Evolutionary conservation across 2,888 invertebrate species (phyloP), one percentile per base, ranked within the genome.

Genomic region (Thera obeliscata): DNA sequence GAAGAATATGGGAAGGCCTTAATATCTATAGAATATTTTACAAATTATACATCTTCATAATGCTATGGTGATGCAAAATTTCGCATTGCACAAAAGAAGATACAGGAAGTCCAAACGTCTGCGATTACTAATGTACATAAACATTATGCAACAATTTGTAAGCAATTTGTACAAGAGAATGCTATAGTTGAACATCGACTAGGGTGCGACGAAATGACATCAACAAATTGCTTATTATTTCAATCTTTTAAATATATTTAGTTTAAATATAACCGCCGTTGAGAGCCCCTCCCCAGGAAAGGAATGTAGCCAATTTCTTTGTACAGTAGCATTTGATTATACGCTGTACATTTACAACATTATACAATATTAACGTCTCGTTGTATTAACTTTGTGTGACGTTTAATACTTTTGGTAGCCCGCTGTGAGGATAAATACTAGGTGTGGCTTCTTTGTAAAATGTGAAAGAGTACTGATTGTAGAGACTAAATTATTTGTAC

Each of bases 381-480:
- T 48, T 61, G 64, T 61, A 58, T 56, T 68, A 65, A 56, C 49
- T 61, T 58, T 58, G 64, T 68, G 54, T 55, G 68, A 58, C 64
- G 58, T 62, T 62, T 57, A 61, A 67, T 64, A 60, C 50, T 56
- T 61, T 65, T 12, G 58, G 33, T 38, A 41, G 33, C 68, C 68
- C 50, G 68, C 68, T 65, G 68, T 11, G 64, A 65, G 64, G 56
- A 58, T 69, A 61, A 61, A 50, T 55, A 46, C 61, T 35, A 61
- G 68, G 48, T 58, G 67, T 52, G 57, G 54, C 54, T 55, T 41
- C 35, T 67, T 60, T 52, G 64, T 57, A 57, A 56, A 56, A 67
- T 62, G 41, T 38, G 57, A 62, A 57, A 54, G 56, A 61, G 52
- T 36, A 50, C 11, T 36, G 56, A 61, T 60, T 41, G 33, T 49